Base-by-base conservation (phyloP, 2,797 vertebrate genomes). In the Argya squamiceps region DNA sequence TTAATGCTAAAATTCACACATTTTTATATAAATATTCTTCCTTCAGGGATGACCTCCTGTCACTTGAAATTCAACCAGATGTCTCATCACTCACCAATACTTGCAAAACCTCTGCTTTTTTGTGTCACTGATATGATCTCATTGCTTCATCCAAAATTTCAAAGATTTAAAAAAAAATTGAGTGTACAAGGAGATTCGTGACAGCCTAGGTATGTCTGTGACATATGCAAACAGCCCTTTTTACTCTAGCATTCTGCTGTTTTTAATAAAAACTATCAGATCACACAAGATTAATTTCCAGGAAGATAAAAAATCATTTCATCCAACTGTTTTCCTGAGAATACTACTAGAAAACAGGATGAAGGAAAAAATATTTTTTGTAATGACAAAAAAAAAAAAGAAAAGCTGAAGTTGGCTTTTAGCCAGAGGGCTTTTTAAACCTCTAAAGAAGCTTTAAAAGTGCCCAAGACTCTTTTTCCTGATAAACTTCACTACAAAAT, bases 161-260 rank as follows among this genome's bases (percentile, higher is more conserved):
- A 53, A 93, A 96, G 26, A 96, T 60, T 56, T 47, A 92, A 46
- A 95, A 46, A 95, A 56, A 65, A 81, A 41, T 6, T 65, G 73
- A 73, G 36, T 95, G 52, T 21, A 94, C 41, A 63, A 96, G 41
- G 18, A 87, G 41, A 50, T 67, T 60, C 49, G 80, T 74, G 39
- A 92, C 41, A 59, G 37, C 29, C 29, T 50, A 76, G 5, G 17
- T 74, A 49, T 68, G 49, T 24, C 62, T 59, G 13, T 56, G 41
- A 70, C 52, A 59, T 46, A 34, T 80, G 59, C 21, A 95, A 92
- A 84, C 10, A 71, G n/a, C 46, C 44, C 16, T 62, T 83, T 64
- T 74, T 71, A 84, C 70, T 93, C 55, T 73, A 91, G 29, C 15
- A 67, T 63, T 89, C 84, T 67, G 30, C 29, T 88, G 24, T 7